Evolutionary conservation across 1,140 invertebrate species (phyloP).

Genomic region (Chironomus striatipennis): DNA sequence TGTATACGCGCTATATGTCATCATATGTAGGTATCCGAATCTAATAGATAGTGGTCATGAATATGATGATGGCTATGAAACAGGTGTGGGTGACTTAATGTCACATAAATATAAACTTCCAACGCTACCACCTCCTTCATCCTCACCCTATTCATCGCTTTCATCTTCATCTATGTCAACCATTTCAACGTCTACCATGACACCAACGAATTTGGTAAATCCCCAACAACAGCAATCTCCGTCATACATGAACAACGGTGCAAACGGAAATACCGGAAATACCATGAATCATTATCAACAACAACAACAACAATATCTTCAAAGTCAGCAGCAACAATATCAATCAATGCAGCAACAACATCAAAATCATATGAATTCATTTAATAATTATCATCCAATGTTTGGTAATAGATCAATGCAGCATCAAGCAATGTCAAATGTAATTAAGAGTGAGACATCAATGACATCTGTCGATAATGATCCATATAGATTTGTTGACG

Average conservation of each 20-base stretch:
- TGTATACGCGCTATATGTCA: neutral
- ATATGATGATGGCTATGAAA: constrained; percentile 74
- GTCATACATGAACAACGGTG: neutral
- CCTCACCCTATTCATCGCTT: neutral
- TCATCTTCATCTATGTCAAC: constrained; percentile 25
- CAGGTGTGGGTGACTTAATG: constrained; percentile 66
- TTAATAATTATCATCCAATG: constrained; percentile 20
- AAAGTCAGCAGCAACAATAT: constrained; percentile 32
- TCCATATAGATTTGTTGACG: constrained; percentile 74
- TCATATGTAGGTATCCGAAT: constrained; percentile 11
- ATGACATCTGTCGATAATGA: constrained; percentile 45
- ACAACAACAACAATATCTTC: constrained; percentile 34
- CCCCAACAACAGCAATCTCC: constrained; percentile 22
- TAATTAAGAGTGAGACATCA: constrained; percentile 31
- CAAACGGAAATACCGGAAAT: constrained; percentile 10
- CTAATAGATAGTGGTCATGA: constrained; percentile 15
- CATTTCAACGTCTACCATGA: neutral
- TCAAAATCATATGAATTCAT: constrained; percentile 23
- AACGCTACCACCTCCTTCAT: constrained; percentile 32
- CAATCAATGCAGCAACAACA: constrained; percentile 19
- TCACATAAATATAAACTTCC: constrained; percentile 49
- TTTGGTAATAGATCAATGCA: neutral
- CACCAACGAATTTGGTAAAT: constrained; percentile 20
- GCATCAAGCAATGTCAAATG: constrained; percentile 38
- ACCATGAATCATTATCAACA: constrained; percentile 23